phyloP scores from a whole-genome alignment of 2,113 vertebrate species.

The Ictalurus furcatus region DNA sequence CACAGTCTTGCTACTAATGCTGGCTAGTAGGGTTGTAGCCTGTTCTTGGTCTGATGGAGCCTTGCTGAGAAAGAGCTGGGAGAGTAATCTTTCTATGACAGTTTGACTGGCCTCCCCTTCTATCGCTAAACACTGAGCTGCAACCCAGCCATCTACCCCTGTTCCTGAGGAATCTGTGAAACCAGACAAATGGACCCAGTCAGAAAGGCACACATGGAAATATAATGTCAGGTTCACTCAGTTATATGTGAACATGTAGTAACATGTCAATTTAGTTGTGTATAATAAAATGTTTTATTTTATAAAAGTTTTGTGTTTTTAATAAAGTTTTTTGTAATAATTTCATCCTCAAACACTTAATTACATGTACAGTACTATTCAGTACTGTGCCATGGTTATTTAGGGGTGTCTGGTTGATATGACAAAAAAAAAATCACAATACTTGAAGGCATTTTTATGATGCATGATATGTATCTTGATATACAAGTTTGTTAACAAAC shows the following conservation, averaged over 20 bases:
- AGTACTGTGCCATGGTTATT: not conserved
- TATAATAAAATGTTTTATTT: not conserved
- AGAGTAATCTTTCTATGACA: constrained; percentile 71
- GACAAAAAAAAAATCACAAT: not conserved
- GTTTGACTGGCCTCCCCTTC: constrained; percentile 63
- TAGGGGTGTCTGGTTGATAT: not conserved
- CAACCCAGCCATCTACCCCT: constrained; percentile 73
- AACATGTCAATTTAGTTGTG: not conserved
- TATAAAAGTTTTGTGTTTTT: not conserved
- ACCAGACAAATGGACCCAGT: constrained; percentile 13
- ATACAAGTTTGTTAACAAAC: not conserved
- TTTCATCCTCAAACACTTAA: not conserved
- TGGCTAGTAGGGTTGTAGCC: constrained; percentile 62
- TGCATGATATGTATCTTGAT: not conserved
- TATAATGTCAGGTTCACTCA: not conserved
- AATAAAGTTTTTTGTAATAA: not conserved
- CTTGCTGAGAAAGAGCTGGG: constrained; percentile 67
- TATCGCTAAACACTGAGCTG: constrained; percentile 75
- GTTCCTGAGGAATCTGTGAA: constrained; percentile 61
- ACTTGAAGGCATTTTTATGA: not conserved
- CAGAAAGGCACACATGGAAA: not conserved
- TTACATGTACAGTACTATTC: not conserved
- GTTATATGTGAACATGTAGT: not conserved
- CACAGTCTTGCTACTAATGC: constrained; percentile 70
- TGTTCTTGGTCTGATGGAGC: constrained; percentile 63